Evolutionary conservation across 2,113 vertebrate genomes (phyloP).

Genomic region (Spea multiplicata): DNA sequence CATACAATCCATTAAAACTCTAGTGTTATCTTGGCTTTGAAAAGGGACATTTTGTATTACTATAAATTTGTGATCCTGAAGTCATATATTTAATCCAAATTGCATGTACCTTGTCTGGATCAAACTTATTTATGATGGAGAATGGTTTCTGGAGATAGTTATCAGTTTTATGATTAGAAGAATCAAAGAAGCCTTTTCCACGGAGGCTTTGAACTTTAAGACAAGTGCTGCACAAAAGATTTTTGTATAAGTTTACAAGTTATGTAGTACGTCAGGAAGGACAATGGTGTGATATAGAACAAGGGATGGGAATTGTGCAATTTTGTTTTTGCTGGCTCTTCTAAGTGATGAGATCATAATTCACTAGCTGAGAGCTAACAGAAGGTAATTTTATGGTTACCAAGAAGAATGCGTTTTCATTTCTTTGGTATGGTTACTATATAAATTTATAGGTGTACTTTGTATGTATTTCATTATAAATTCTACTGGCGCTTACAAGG

Average conservation of each 20-base stretch:
- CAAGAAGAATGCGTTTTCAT: slow-evolving; percentile 79
- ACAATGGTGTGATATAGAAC: slow-evolving; percentile 59
- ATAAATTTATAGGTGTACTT: slow-evolving; percentile 81
- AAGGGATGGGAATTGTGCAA: slow-evolving; percentile 56
- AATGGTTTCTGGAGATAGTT: slow-evolving; percentile 33
- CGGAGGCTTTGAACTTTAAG: slow-evolving; percentile 17
- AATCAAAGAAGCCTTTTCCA: slow-evolving; percentile 22
- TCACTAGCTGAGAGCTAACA: slow-evolving; percentile 78
- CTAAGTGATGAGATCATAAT: slow-evolving; percentile 70
- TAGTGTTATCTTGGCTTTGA: not conserved
- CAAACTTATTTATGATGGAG: slow-evolving; percentile 25
- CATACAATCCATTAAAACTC: not conserved
- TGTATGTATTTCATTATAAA: slow-evolving; percentile 77
- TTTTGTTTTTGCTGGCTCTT: slow-evolving; percentile 66
- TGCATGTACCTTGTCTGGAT: slow-evolving; percentile 19
- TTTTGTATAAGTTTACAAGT: slow-evolving; percentile 52
- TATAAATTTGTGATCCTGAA: slow-evolving; percentile 18
- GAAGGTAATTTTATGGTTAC: slow-evolving; percentile 83
- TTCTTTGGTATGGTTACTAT: slow-evolving; percentile 77
- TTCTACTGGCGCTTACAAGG: slow-evolving; percentile 67
- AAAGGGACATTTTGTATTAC: slow-evolving; percentile 23
- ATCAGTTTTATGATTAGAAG: slow-evolving; percentile 33
- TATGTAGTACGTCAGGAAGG: slow-evolving; percentile 51
- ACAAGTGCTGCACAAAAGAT: slow-evolving; percentile 15
- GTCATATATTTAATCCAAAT: slow-evolving; percentile 26